Conservation (phyloP, 2,113 vertebrate species). For the Neogale vison region DNA sequence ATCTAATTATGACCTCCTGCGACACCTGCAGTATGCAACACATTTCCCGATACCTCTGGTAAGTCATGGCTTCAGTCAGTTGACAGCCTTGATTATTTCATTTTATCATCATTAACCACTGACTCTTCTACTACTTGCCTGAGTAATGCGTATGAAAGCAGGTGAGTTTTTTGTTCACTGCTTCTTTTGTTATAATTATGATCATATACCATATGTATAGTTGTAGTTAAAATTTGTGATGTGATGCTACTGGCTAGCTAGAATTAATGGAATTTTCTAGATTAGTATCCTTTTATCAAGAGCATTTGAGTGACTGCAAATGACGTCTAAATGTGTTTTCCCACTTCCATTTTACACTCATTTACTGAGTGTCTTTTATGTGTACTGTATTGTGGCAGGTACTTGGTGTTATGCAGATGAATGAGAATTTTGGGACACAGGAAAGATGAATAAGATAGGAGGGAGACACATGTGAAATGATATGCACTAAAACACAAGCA, state of each 20-base stretch:
- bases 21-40: conserved; percentile 85
- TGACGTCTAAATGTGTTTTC: background rate
- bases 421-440: background rate
- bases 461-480: background rate
- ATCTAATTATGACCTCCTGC: conserved; percentile 84
- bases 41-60: conserved; percentile 87
- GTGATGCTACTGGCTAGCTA: background rate
- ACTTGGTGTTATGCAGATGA: background rate
- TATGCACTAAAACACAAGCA: background rate
- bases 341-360: background rate
- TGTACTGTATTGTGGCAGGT: background rate
- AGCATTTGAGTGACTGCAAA: background rate
- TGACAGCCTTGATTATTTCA: background rate
- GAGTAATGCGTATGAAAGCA: background rate
- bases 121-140: background rate
- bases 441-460: background rate
- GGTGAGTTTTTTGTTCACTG: background rate
- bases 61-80: conserved; percentile 34
- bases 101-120: background rate
- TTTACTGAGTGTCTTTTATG: background rate
- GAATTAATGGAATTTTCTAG: background rate
- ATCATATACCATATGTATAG: no score
- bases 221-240: background rate
- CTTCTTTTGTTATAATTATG: background rate
- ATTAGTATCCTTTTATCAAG: background rate